Base-by-base conservation (phyloP, 2,888 invertebrate genomes). In the Myopa tessellatipennis region DNA sequence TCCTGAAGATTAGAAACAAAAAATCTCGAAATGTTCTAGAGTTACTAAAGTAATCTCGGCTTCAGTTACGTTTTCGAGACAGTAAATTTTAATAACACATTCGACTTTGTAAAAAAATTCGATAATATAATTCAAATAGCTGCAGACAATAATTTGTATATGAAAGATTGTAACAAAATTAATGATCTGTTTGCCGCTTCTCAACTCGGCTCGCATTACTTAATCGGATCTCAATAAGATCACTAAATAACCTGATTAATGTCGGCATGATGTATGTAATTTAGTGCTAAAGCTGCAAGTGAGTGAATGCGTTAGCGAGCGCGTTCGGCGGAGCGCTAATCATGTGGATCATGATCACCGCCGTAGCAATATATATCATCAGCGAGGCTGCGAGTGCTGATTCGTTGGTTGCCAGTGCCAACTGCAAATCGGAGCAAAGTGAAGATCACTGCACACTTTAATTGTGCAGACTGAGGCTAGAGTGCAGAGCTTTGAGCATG, bases 191-290 rank as follows among this genome's bases (percentile, higher is more conserved):
- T 73, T 55, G 8, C 16, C 52, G 16, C 71, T 52, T 36, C 71
- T 58, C 72, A 36, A 61, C 71, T 12, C 61, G 18, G 40, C 52
- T 58, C 80, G 81, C 82, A 82, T 82, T 83, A 82, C 81, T 83
- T 84, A 85, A 86, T 87, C 85, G 83, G 85, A 85, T 84, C 83
- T 84, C 87, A 85, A 87, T 87, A 85, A 87, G 83, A 83, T 82
- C 83, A 85, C 86, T 85, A 86, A 87, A 87, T 87, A 85, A 85
- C 84, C 82, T 83, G 85, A 85, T 86, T 86, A 87, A 84, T 84
- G 84, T 81, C 79, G 78, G 80, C 79, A 82, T 85, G 87, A 87
- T 87, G 84, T 85, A 86, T 85, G 87, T 85, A 87, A 87, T 87
- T 87, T 86, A 82, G 82, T 83, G 85, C 83, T 82, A 81, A 82